Conservation (phyloP, 2,888 invertebrate genomes). For the Halictus quadricinctus region DNA sequence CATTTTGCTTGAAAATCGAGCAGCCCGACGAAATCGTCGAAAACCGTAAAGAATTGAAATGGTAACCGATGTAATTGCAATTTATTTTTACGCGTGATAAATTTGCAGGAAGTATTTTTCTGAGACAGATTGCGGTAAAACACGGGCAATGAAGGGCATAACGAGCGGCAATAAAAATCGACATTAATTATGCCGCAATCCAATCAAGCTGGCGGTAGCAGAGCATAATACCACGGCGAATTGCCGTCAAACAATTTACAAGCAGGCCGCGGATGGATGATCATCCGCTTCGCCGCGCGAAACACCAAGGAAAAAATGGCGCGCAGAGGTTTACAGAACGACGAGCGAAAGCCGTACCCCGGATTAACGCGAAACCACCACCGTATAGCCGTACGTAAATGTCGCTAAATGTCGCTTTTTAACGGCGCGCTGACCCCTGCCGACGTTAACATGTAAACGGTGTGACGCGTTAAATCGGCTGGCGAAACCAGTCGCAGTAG, state of each 20-base stretch:
- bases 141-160: not conserved
- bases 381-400: slow-evolving; percentile 18
- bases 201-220: not conserved
- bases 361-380: slow-evolving; percentile 35
- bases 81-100: not conserved
- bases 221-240: not conserved
- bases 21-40: no score
- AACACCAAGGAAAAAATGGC: not conserved
- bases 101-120: not conserved
- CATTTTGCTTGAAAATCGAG: no score
- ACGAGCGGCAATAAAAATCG: not conserved
- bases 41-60: no score
- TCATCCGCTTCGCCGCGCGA: not conserved
- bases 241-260: not conserved
- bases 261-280: not conserved
- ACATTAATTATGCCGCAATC: not conserved
- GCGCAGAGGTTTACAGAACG: not conserved
- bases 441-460: slow-evolving; percentile 52
- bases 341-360: slow-evolving; percentile 23
- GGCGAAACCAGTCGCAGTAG: not conserved
- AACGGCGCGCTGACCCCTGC: slow-evolving; percentile 48
- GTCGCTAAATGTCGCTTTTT: slow-evolving; percentile 47
- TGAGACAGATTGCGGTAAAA: not conserved
- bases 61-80: not conserved
- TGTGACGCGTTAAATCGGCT: slow-evolving; percentile 43